Conservation (phyloP, 1,140 invertebrate genomes). For the Brachionus plicatilis region DNA sequence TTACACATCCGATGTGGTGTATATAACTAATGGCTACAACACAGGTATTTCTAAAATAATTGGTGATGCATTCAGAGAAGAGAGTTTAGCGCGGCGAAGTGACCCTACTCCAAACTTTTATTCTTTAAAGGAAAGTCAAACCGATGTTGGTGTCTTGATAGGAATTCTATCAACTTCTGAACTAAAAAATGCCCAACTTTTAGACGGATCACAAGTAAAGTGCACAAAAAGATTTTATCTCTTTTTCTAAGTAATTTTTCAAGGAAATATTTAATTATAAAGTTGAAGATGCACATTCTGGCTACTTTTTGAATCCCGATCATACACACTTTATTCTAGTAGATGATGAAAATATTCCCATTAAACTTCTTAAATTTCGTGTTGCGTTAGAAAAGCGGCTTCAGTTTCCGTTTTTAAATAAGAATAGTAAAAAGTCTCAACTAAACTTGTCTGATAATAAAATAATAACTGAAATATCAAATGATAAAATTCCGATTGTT, state of each 20-base stretch:
- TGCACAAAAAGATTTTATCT: too few species aligned
- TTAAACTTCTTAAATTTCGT: neutral
- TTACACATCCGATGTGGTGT: constrained; percentile 3
- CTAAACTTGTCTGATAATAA: neutral
- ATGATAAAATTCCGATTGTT: constrained; percentile 19
- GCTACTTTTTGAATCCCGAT: neutral
- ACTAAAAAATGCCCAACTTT: neutral
- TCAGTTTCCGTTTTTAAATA: neutral
- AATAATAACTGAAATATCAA: neutral
- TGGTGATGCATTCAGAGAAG: constrained; percentile 21
- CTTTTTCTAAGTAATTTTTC: neutral
- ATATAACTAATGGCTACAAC: constrained; percentile 22
- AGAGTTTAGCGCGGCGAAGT: neutral
- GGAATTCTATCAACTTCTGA: constrained; percentile 21
- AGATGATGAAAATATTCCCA: constrained; percentile 1
- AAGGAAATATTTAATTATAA: neutral
- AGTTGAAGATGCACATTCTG: neutral
- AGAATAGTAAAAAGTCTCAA: neutral
- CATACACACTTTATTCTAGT: constrained; percentile 30
- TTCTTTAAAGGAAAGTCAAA: neutral
- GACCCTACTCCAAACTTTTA: neutral
- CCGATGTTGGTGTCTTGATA: neutral
- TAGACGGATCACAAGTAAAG: neutral
- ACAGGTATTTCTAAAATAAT: constrained; percentile 29
- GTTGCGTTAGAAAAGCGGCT: neutral